A percentile compares a stretch with the other conserved stretches of the same genome.
Conservation (phyloP, 2,888 invertebrate species). For the Perithous albicinctus region DNA sequence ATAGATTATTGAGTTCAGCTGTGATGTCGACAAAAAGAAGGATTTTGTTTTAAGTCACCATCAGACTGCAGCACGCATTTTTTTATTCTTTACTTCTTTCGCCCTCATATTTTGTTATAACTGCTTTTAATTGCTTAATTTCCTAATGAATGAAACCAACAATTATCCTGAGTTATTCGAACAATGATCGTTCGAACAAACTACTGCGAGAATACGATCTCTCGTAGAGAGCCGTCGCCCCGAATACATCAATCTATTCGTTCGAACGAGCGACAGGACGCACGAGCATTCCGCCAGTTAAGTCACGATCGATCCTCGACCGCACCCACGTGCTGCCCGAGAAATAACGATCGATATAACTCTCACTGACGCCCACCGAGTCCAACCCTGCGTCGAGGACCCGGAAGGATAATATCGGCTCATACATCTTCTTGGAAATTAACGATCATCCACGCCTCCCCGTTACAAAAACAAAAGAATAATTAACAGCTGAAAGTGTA, state of each 20-base stretch:
- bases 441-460: background rate
- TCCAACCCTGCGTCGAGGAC: constrained; percentile 21
- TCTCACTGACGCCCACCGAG: constrained; percentile 43
- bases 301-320: constrained; percentile 60
- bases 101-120: background rate
- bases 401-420: constrained; percentile 12
- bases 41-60: background rate
- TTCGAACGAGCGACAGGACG: constrained; percentile 58
- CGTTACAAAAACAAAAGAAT: constrained; percentile 17
- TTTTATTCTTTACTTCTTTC: background rate
- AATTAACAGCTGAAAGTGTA: constrained; percentile 10
- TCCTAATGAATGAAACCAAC: background rate
- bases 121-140: background rate
- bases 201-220: constrained; percentile 54
- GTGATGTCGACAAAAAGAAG: background rate
- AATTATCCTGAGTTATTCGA: constrained; percentile 55
- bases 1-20: background rate
- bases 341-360: constrained; percentile 45
- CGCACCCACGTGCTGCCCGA: constrained; percentile 51
- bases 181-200: constrained; percentile 55
- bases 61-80: background rate
- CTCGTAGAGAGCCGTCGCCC: constrained; percentile 42
- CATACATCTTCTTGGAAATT: constrained; percentile 18
- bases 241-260: constrained; percentile 53
- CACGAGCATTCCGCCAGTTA: constrained; percentile 58